phyloP scores from a whole-genome alignment of 2,113 vertebrate genomes.

The Procavia capensis region DNA sequence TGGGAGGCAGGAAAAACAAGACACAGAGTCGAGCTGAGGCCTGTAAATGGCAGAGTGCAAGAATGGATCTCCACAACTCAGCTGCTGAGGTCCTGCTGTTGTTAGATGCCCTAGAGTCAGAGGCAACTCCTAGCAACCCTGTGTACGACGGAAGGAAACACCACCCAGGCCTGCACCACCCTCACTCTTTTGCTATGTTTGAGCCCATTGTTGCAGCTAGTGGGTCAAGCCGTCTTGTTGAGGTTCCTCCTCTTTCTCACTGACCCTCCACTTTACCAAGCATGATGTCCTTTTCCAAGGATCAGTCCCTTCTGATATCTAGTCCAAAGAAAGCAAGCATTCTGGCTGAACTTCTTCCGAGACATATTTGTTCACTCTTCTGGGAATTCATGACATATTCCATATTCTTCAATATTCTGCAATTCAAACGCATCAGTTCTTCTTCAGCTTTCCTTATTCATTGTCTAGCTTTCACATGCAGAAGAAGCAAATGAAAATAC shows the following conservation, averaged over 20 bases:
- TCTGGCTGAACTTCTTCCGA: not conserved
- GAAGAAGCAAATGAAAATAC: not conserved
- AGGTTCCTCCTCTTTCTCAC: not conserved
- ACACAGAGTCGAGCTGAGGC: not conserved
- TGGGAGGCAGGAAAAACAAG: not conserved
- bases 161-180: not conserved
- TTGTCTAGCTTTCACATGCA: not conserved
- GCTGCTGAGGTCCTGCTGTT: not conserved
- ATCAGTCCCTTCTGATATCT: not conserved
- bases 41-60: too few relatives aligned
- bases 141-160: not conserved
- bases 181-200: not conserved
- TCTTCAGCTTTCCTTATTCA: not conserved
- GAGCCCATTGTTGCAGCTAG: not conserved
- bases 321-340: not conserved
- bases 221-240: not conserved
- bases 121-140: not conserved
- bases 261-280: not conserved
- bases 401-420: not conserved
- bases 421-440: not conserved
- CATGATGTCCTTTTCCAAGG: not conserved
- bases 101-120: not conserved
- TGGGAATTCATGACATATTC: not conserved
- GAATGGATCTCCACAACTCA: not conserved
- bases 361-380: not conserved